phyloP scores from a whole-genome alignment of 1,140 invertebrate genomes.

The Popillia japonica region DNA sequence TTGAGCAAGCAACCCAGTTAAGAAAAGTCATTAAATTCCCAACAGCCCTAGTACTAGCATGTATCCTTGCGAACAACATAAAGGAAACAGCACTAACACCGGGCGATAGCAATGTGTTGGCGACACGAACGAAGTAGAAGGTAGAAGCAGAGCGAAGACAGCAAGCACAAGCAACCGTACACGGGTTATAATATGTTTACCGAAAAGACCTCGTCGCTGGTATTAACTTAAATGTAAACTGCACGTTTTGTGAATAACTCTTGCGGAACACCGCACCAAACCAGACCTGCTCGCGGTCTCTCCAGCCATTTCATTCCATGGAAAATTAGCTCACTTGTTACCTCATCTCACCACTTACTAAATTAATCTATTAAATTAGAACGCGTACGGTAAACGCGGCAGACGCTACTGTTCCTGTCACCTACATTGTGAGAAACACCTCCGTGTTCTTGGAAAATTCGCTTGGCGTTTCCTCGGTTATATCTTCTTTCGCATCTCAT shows the following conservation, averaged over 20 bases:
- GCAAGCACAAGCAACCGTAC: conserved; percentile 13
- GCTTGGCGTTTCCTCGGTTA: background rate
- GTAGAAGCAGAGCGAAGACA: background rate
- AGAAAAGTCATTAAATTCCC: conserved; percentile 9
- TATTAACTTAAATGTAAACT: conserved; percentile 49
- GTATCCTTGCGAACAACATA: background rate
- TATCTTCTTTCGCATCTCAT: background rate
- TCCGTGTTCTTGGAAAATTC: conserved; percentile 32
- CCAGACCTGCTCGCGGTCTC: conserved; percentile 48
- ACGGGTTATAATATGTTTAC: conserved; percentile 36
- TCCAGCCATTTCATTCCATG: conserved; percentile 45
- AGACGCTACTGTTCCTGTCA: conserved; percentile 55
- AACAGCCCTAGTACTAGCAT: background rate
- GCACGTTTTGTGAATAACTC: conserved; percentile 50
- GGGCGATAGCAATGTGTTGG: background rate
- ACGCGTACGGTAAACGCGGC: conserved; percentile 48
- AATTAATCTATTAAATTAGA: conserved; percentile 60
- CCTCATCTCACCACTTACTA: conserved; percentile 59
- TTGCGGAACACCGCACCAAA: conserved; percentile 50
- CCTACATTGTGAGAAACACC: conserved; percentile 52
- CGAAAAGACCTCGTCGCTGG: conserved; percentile 33
- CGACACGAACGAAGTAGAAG: background rate
- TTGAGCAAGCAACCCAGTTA: background rate
- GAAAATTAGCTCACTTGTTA: conserved; percentile 60
- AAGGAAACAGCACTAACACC: background rate